phyloP scores from a whole-genome alignment of 2,797 vertebrate species.

The Chrosomus eos region DNA sequence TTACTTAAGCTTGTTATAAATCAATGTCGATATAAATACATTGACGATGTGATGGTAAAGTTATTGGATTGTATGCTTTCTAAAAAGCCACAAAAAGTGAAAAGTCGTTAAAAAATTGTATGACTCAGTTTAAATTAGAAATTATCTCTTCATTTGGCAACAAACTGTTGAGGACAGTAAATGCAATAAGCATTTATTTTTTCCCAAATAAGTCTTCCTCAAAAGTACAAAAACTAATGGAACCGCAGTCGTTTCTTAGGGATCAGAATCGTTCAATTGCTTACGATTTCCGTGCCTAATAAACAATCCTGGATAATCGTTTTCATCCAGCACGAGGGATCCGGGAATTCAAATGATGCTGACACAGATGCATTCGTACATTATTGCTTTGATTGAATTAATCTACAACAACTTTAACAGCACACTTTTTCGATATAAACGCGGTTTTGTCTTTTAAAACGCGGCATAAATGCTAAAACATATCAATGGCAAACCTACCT shows the following conservation, averaged over 20 bases:
- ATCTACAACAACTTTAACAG: not conserved
- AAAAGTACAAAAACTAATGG: not conserved
- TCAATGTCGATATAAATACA: not conserved
- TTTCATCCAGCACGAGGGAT: not conserved
- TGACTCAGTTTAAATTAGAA: not conserved
- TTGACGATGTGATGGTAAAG: not conserved
- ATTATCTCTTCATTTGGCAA: not conserved
- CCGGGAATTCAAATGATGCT: not conserved
- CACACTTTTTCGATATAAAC: not conserved
- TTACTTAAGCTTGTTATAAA: not conserved
- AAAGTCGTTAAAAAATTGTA: not conserved
- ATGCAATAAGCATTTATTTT: not conserved
- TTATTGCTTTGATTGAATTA: not conserved
- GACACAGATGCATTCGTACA: not conserved
- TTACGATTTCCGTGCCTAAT: not conserved
- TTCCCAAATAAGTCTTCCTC: not conserved
- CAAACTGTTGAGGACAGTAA: not conserved
- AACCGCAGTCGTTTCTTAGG: not conserved
- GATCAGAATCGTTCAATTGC: not conserved
- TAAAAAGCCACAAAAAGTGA: not conserved
- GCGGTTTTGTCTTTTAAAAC: not conserved
- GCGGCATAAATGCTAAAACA: not conserved
- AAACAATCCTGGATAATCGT: not conserved
- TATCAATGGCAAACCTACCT: conserved; percentile 13
- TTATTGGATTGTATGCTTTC: not conserved